Evolutionary conservation across 2,888 invertebrate species (phyloP).

Genomic region (Troides aeacus): DNA sequence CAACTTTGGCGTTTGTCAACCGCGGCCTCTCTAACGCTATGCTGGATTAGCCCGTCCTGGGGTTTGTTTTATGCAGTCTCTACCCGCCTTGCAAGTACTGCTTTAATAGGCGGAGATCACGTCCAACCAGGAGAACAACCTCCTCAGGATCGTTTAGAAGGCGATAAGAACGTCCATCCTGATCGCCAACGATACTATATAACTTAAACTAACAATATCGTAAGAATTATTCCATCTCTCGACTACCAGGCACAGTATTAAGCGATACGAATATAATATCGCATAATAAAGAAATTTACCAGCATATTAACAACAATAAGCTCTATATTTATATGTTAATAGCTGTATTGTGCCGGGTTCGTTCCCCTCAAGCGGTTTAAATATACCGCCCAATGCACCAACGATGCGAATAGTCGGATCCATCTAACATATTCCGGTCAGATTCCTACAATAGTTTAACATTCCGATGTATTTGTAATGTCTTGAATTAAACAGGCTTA

Average conservation of each 20-base stretch:
- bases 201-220: too few relatives aligned
- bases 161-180: too few relatives aligned
- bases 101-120: too few relatives aligned
- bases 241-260: not conserved
- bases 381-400: conserved; percentile 42
- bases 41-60: too few relatives aligned
- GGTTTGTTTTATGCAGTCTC: too few relatives aligned
- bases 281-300: conserved; percentile 26
- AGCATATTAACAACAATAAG: conserved; percentile 39
- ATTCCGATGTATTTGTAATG: conserved; percentile 27
- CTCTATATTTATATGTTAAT: conserved; percentile 55
- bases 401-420: conserved; percentile 37
- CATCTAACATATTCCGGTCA: conserved; percentile 46
- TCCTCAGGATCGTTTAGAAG: too few relatives aligned
- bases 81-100: too few relatives aligned
- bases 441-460: conserved; percentile 30
- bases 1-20: too few relatives aligned
- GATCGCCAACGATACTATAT: too few relatives aligned
- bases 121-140: too few relatives aligned
- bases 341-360: conserved; percentile 55
- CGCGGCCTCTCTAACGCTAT: too few relatives aligned
- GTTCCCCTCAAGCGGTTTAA: conserved; percentile 51
- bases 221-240: not conserved
- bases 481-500: conserved; percentile 25
- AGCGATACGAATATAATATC: conserved; percentile 15